A percentile compares a stretch with the other conserved stretches of the same genome.
Evolutionary conservation across 2,797 vertebrate species (phyloP).

Genomic region (Bradypus variegatus): DNA sequence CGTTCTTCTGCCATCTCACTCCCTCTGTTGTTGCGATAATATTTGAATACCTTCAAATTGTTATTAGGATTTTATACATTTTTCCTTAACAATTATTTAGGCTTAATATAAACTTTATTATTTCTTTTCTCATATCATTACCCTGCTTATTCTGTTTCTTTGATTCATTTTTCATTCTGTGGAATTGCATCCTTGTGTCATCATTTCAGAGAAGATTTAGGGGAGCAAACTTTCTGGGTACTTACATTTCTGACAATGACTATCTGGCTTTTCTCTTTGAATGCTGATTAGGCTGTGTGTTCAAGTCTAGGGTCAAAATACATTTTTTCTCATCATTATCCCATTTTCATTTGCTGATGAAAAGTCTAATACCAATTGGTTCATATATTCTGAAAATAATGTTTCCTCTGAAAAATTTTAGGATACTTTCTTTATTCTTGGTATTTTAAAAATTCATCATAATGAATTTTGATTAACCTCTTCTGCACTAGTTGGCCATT

Average conservation of each 20-base stretch:
- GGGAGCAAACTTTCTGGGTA: not conserved
- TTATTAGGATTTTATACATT: not conserved
- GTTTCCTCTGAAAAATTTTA: not conserved
- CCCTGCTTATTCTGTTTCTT: not conserved
- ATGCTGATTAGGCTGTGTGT: not conserved
- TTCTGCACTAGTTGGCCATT: not conserved
- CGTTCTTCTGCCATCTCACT: not conserved
- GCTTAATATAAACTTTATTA: not conserved
- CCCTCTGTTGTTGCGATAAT: not conserved
- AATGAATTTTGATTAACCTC: not conserved
- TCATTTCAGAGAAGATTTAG: not conserved
- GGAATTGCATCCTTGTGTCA: not conserved
- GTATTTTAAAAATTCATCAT: not conserved
- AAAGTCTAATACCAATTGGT: not conserved
- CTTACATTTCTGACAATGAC: not conserved
- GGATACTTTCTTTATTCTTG: not conserved
- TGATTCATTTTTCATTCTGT: not conserved
- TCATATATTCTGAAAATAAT: not conserved
- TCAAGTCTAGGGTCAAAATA: not conserved
- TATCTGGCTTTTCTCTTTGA: not conserved
- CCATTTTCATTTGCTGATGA: not conserved
- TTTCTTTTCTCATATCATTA: not conserved
- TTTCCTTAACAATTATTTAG: not conserved
- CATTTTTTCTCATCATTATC: not conserved
- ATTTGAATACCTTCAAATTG: not conserved